Base-by-base conservation (phyloP, 1,140 invertebrate species). In the Venturia canescens region DNA sequence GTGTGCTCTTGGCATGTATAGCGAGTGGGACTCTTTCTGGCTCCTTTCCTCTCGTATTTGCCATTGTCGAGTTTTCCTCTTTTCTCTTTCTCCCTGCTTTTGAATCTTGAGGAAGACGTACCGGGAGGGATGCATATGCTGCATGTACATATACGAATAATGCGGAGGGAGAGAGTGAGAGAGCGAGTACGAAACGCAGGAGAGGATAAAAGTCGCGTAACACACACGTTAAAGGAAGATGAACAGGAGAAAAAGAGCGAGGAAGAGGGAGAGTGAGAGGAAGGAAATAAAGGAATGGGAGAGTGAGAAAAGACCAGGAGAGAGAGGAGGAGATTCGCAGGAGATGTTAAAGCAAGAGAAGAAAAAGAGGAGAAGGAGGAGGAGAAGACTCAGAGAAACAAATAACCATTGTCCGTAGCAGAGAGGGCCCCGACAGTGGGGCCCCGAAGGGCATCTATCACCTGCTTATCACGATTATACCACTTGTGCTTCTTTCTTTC, bases 401-500 rank as follows among this genome's bases (percentile, higher is more conserved):
- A 91, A 92, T 91, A 91, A 90, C 91, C 88, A 92, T 91, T 91
- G 90, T 91, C 87, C 88, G 89, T 84, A 85, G 82, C 82, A 71
- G 86, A 83, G 84, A 76, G 85, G 83, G 84, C 83, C 86, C 88
- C 83, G 84, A 87, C 90, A 87, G 86, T 89, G 90, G 88, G 85
- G 85, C 88, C 87, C 88, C 83, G 82, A 89, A 87, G 88, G 87
- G 89, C 90, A 92, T 92, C 90, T 92, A 91, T 92, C 91, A 92
- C 91, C 90, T 91, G 91, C 90, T 92, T 92, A 92, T 92, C 91
- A 92, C 87, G 91, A 92, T 92, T 91, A 91, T 92, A 91, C 91
- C 89, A 89, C 90, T 90, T 87, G 85, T 82, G 84, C 86, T 86
- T 87, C 26, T 50, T 66, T 75, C 15, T 31, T 29, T 29, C 27